Conservation (phyloP, 1,140 invertebrate species). For the Diprion similis region DNA sequence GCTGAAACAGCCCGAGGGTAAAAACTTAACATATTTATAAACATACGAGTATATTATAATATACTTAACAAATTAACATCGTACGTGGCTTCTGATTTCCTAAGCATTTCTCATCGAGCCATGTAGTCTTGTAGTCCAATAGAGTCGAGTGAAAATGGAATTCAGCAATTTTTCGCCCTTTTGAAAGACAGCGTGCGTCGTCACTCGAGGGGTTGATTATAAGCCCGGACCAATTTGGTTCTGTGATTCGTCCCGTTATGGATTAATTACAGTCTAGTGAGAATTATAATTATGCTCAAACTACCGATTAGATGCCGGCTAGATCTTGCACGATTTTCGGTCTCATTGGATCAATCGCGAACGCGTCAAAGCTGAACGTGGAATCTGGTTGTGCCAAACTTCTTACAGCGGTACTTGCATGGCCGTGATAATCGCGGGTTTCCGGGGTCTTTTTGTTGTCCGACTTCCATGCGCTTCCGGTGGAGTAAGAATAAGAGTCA, state of each 20-base stretch:
- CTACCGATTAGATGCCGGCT: slow-evolving; percentile 23
- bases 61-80: too few relatives aligned
- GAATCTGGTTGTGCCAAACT: neutral
- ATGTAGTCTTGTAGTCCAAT: neutral
- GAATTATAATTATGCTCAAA: neutral
- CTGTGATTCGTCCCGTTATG: neutral
- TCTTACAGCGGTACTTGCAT: neutral
- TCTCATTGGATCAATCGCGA: neutral
- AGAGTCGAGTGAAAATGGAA: neutral
- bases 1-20: too few relatives aligned
- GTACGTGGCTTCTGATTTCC: too few relatives aligned
- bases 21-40: too few relatives aligned
- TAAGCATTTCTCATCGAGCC: too few relatives aligned
- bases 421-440: slow-evolving; percentile 1
- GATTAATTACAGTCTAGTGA: slow-evolving; percentile 4
- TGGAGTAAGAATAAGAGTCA: slow-evolving; percentile 32
- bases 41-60: too few relatives aligned
- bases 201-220: neutral
- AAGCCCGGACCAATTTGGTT: neutral
- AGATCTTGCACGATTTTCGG: slow-evolving; percentile 23
- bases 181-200: too few relatives aligned
- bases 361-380: neutral
- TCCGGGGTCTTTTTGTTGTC: slow-evolving; percentile 33
- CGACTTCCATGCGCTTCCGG: slow-evolving; percentile 31
- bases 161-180: neutral